Evolutionary conservation across 2,797 vertebrate species (phyloP).

Genomic region (Threskiornis aethiopicus): DNA sequence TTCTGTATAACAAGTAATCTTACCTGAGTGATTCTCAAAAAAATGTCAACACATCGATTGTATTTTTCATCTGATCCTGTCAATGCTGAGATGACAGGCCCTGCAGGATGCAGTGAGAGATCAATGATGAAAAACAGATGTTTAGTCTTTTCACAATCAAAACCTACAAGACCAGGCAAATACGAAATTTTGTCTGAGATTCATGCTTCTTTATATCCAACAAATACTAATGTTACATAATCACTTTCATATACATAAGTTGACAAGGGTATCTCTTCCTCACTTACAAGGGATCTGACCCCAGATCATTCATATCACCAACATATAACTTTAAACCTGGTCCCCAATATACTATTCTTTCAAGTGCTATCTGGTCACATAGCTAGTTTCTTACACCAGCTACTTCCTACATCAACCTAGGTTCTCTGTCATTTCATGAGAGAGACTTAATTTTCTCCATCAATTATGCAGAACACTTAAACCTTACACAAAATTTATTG

Average conservation of each 20-base stretch:
- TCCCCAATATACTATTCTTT: neutral
- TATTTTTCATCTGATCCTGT: conserved; percentile 75
- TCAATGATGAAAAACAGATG: conserved; percentile 64
- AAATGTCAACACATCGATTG: conserved; percentile 75
- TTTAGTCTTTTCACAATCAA: conserved; percentile 58
- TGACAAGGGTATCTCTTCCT: neutral
- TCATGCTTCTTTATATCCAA: neutral
- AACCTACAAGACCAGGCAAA: conserved; percentile 55
- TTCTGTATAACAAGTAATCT: conserved; percentile 73
- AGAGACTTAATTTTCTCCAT: neutral
- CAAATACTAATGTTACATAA: neutral
- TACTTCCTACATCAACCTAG: neutral
- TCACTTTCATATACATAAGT: neutral
- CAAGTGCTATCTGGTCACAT: neutral
- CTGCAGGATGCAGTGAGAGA: conserved; percentile 74
- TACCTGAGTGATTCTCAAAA: conserved; percentile 76
- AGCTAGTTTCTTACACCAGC: neutral
- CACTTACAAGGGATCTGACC: neutral
- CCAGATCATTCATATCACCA: neutral
- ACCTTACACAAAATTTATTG: neutral
- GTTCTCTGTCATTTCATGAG: neutral
- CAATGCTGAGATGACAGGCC: conserved; percentile 71
- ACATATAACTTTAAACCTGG: neutral
- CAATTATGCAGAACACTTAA: neutral
- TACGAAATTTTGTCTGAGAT: neutral